phyloP scores from a whole-genome alignment of 2,888 invertebrate species.

The Thyatira batis region DNA sequence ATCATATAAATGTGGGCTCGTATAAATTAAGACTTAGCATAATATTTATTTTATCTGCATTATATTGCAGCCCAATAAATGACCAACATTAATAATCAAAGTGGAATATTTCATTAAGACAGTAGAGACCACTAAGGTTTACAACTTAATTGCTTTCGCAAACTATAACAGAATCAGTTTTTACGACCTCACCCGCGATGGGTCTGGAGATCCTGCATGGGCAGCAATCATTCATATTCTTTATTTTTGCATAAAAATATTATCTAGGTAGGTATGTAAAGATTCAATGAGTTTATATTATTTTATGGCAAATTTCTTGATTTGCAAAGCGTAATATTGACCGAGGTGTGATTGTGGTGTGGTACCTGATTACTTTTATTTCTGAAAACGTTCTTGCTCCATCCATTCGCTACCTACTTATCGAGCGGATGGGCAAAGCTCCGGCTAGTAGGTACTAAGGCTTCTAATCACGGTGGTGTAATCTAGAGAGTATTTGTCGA shows the following conservation, averaged over 20 bases:
- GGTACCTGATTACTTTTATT: too few species aligned
- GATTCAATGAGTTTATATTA: too few species aligned
- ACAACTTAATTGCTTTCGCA: constrained; percentile 78
- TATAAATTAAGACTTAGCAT: constrained; percentile 32
- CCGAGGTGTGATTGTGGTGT: too few species aligned
- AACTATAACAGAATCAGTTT: constrained; percentile 76
- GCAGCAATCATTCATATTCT: constrained; percentile 46
- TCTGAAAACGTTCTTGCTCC: too few species aligned
- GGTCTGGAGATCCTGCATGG: constrained; percentile 53
- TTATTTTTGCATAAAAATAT: constrained; percentile 28
- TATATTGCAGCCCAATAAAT: constrained; percentile 63
- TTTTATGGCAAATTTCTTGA: too few species aligned
- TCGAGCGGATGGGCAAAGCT: constrained; percentile 15
- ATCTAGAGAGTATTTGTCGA: constrained; percentile 64
- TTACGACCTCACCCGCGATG: constrained; percentile 56
- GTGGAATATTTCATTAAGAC: constrained; percentile 75
- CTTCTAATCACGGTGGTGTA: constrained; percentile 60
- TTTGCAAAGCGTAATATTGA: too few species aligned
- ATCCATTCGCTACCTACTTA: neutral
- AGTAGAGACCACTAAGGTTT: constrained; percentile 71
- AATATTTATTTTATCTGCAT: constrained; percentile 57
- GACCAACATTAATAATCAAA: constrained; percentile 67
- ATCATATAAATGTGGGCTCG: constrained; percentile 12
- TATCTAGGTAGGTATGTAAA: too few species aligned
- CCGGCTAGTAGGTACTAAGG: constrained; percentile 38